Base-by-base conservation (phyloP, 2,888 invertebrate species). In the Marasmarcha lunaedactyla region DNA sequence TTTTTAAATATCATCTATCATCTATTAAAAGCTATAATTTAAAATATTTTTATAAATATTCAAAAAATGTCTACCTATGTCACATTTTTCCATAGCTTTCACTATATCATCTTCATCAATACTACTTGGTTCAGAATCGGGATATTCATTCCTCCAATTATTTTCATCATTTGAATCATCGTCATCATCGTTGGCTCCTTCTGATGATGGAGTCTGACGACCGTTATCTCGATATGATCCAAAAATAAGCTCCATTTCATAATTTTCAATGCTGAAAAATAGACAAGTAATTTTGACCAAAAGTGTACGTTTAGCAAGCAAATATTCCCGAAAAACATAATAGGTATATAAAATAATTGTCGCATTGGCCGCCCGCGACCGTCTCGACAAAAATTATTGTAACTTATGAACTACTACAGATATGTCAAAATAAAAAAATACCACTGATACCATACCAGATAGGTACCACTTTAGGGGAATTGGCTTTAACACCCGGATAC, bases 91-190 rank as follows among this genome's bases (percentile, higher is more conserved):
- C 59, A 90, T 84, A 15, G 88, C 89, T 36, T 61, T 59, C 27
- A 86, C 64, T 71, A 91, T 88, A 47, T 89, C 89, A 5, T 87
- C 85, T 44, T 88, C 87, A 38, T 84, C 77, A 38, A 89, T 70
- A 38, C 88, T 88, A 53, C 86, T 88, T 10, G 84, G 71, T 37
- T 89, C 89, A 0, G 87, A 87, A 54, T 90, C 90, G 0, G 93
- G 93, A 63, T 93, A 93, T 39, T 93, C 92, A 56, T 93, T 93
- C 44, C 86, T 79, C 86, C 88, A 90, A 60, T 92, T 87, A 51
- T 89, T 88, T 65, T 93, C 93, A 46, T 89, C 89, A 74, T 93
- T 93, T 0, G 93, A 93, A 61, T 92, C 92, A 51, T 88, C 88
- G 41, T 84, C 79, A 46, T 74, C 79, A 35, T 86, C 85, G 3